Evolutionary conservation across 1,140 invertebrate species (phyloP), one percentile per base, ranked within the genome.

Genomic region (Eulimnadia texana): DNA sequence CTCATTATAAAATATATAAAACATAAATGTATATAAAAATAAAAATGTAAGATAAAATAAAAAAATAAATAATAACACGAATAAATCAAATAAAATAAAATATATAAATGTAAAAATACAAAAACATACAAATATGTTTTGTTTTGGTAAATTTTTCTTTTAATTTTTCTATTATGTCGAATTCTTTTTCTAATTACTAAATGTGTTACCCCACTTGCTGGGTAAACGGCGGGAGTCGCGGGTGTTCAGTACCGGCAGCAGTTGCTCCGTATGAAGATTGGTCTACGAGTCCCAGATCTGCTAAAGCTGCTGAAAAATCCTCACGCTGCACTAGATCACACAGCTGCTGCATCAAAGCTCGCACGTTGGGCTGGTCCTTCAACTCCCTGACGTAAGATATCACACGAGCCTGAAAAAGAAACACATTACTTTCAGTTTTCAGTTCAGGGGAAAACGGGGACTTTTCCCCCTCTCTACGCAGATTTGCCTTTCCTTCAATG

Each of bases 251-350:
- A 6, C 33, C 49, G 6, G 49, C 47, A 6, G 62, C 22, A 52
- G 65, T 20, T 24, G 22, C 60, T 25, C 50, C 25, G 56, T 50
- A 49, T 2, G 54, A 63, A 20, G 62, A 60, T 16, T 67, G 63
- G 57, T 77, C 74, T 54, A 80, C 65, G 6, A 83, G 68, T 3
- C 77, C 77, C 19, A 83, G 68, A 58, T 74, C 74, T 1, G 77
- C 69, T 11, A 83, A 65, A 10, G 78, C 76, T 64, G 77, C 73
- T 11, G 75, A 79, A 64, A 84, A 83, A 65, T 79, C 74, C 59
- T 82, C 79, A 47, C 79, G 74, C 56, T 79, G 76, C 10, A 83
- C 79, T 27, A 83, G 68, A 58, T 79, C 72, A 61, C 78, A 77
- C 3, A 79, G 60, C 33, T 57, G 55, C 62, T 70, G 66, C 11